phyloP scores from a whole-genome alignment of 2,888 invertebrate genomes.

The Amphiduros pacificus region DNA sequence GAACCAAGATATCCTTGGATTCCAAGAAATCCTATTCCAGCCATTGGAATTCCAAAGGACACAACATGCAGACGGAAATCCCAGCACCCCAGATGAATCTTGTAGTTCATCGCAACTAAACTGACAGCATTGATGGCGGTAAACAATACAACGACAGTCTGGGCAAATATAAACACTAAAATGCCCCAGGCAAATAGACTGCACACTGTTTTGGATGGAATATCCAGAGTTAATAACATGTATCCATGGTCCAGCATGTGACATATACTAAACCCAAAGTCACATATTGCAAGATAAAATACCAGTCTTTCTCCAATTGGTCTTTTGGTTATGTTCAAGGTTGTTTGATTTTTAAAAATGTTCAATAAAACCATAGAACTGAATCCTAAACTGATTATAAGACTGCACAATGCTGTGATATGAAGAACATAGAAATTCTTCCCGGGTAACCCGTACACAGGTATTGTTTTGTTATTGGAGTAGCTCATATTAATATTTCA shows the following conservation, averaged over 20 bases:
- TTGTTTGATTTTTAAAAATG: no score
- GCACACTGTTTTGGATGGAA: slow-evolving; percentile 14
- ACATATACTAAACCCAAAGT: neutral
- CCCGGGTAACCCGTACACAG: no score
- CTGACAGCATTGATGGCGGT: slow-evolving; percentile 19
- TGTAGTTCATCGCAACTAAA: slow-evolving; percentile 7
- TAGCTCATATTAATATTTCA: no score
- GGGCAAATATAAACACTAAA: slow-evolving; percentile 13
- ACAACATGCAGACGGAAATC: neutral
- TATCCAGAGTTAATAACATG: slow-evolving; percentile 11
- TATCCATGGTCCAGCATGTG: slow-evolving; percentile 23
- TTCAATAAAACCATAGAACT: no score
- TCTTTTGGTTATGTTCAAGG: no score
- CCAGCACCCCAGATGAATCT: slow-evolving; percentile 10
- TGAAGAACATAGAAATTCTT: no score
- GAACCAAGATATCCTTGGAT: neutral
- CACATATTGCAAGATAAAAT: slow-evolving; percentile 17
- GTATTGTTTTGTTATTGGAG: no score
- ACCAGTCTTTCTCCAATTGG: slow-evolving; percentile 14
- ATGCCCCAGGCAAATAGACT: slow-evolving; percentile 16
- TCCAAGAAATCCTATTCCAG: neutral
- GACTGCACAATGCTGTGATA: no score
- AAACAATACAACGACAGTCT: slow-evolving; percentile 16
- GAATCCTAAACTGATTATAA: no score
- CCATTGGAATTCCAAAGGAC: neutral